Evolutionary conservation across 2,113 vertebrate genomes (phyloP), one percentile per base, ranked within the genome.

Genomic region (Columba livia): DNA sequence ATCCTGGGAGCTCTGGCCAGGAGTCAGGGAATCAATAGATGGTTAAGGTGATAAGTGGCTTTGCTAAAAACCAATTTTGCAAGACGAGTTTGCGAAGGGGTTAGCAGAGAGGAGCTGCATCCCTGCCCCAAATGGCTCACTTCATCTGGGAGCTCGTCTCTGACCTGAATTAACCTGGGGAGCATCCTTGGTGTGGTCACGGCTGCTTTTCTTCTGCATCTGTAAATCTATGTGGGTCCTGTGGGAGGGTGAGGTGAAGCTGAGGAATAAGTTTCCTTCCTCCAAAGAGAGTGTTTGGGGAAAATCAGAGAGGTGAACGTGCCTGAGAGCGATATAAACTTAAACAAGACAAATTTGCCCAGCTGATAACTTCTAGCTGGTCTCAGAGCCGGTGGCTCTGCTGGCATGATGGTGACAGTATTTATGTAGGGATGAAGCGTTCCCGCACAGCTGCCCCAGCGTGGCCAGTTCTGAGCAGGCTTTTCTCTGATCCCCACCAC

Each of bases 31-130:
- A 87, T 95, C 90, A 11, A 96, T 92, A 89, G 93, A 82, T 91
- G 95, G 90, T 89, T 89, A 83, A 89, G 94, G 93, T 94, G 91
- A 95, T 95, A 94, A 95, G 94, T 89, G 85, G 93, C 91, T 94
- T 88, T 94, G 90, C 93, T 86, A 85, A 93, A 91, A 95, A 83
- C 56, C 88, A 89, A 71, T 96, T 95, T 94, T 95, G 73, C 61
- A 81, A 79, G 93, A 84, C 64, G 86, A 88, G 71, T 77, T 93
- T 95, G 95, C 79, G 51, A n/a, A 94, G 92, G 65, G 83, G 86
- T 83, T 40, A 50, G 40, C 0, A 0, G 79, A 83, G 61, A 71
- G 57, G 81, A 71, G 69, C 89, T 69, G 70, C 44, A 19, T 58
- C 84, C 9, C 2, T 3, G 6, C 67, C 90, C 82, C 31, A 51